Conservation (phyloP, 92 coral and sea anemone species). For the Zoanthus sansibaricus region DNA sequence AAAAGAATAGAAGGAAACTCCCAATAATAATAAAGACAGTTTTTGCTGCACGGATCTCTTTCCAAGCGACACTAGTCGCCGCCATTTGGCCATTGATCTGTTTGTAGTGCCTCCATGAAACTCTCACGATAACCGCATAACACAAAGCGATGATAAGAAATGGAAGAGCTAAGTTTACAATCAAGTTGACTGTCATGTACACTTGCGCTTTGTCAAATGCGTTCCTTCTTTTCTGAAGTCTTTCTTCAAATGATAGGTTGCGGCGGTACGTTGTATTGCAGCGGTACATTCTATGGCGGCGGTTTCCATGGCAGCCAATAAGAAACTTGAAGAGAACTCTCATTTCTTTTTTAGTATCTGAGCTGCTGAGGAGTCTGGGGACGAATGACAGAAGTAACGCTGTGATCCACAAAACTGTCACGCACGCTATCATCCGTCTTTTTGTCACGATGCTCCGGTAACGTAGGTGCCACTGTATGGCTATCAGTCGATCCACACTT, state of each 20-base stretch:
- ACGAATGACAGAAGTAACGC: neutral
- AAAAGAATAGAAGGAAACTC: slow-evolving; percentile 1
- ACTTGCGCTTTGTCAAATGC: neutral
- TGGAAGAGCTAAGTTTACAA: neutral
- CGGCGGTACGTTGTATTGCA: neutral
- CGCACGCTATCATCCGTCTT: neutral
- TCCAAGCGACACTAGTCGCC: neutral
- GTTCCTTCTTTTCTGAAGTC: neutral
- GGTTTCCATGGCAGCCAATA: neutral
- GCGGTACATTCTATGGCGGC: neutral
- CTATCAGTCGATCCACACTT: slow-evolving; percentile 21
- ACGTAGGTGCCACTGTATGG: slow-evolving; percentile 45
- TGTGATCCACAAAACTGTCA: neutral
- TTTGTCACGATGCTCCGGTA: slow-evolving; percentile 12
- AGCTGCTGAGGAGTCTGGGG: neutral
- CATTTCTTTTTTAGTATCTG: neutral
- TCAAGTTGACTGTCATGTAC: neutral
- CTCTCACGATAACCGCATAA: neutral
- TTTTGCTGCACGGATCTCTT: slow-evolving; percentile 27
- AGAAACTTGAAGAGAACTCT: neutral
- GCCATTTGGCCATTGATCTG: neutral
- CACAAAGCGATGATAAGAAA: slow-evolving; percentile 6
- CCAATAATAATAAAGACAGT: slow-evolving; percentile 1
- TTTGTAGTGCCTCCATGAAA: slow-evolving; percentile 4
- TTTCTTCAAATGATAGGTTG: neutral